Evolutionary conservation across 2,797 vertebrate species (phyloP).

Genomic region (Galagoides demidoff): DNA sequence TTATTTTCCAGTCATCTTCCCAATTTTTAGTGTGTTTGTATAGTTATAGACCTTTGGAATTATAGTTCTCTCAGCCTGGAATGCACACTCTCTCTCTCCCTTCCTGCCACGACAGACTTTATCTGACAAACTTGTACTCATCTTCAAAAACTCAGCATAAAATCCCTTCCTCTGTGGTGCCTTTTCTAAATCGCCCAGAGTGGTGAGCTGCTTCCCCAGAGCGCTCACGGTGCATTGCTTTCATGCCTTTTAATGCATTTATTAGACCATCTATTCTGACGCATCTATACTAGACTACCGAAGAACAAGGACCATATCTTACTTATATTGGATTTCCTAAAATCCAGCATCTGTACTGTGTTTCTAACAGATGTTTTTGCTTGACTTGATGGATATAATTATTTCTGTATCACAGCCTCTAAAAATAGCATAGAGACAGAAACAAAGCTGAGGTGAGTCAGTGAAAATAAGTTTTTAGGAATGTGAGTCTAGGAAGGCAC

Average conservation of each 20-base stretch:
- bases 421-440: slow-evolving; percentile 46
- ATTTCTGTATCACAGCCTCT: slow-evolving; percentile 7
- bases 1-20: neutral
- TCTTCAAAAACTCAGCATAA: neutral
- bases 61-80: neutral
- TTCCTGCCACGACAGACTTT: neutral
- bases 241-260: neutral
- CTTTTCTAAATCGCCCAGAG: neutral
- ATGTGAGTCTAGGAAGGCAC: neutral
- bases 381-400: neutral
- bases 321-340: neutral
- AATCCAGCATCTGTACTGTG: neutral
- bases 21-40: neutral
- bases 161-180: neutral
- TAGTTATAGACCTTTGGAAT: slow-evolving; percentile 9
- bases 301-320: neutral
- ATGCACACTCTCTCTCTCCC: neutral
- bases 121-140: neutral
- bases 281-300: neutral
- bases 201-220: neutral
- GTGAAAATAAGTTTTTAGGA: slow-evolving; percentile 30
- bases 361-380: slow-evolving; percentile 50
- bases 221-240: neutral
- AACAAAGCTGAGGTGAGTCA: neutral
- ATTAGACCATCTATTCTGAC: neutral